Conservation (phyloP, 2,797 vertebrate genomes). For the Acanthornis magna region DNA sequence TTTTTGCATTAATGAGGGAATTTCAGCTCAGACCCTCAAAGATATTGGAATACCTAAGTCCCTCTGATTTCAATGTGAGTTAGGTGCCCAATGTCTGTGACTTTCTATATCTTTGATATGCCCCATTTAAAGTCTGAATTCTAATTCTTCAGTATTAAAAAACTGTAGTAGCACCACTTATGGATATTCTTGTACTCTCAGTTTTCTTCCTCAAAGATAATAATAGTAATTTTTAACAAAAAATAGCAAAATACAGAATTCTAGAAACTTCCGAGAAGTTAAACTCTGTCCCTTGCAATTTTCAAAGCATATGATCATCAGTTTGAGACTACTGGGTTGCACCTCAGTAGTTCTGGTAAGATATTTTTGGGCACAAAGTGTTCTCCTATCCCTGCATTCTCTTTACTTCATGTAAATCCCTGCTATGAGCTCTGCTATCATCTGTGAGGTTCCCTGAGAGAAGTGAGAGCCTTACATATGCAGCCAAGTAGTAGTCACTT, state of each 20-base stretch:
- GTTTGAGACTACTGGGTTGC: background rate
- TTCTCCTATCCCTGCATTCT: background rate
- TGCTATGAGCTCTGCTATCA: background rate
- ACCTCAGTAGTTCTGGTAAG: background rate
- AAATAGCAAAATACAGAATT: background rate
- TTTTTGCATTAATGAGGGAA: background rate
- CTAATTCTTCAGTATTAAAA: background rate
- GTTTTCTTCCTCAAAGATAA: background rate
- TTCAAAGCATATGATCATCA: background rate
- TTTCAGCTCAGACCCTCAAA: background rate
- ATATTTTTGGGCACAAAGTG: background rate
- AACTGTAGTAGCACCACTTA: background rate
- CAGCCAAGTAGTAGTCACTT: background rate
- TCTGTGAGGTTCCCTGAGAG: background rate
- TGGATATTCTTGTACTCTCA: background rate
- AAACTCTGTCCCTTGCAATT: background rate
- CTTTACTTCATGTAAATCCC: background rate
- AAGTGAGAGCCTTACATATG: background rate
- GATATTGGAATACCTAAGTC: background rate
- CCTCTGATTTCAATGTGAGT: background rate
- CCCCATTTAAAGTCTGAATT: background rate
- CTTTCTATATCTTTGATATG: background rate
- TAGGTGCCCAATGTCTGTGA: background rate
- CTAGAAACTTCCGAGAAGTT: background rate
- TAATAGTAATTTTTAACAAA: background rate